Evolutionary conservation across 2,888 invertebrate genomes (phyloP).

Genomic region (Aproaerema taeniolella): DNA sequence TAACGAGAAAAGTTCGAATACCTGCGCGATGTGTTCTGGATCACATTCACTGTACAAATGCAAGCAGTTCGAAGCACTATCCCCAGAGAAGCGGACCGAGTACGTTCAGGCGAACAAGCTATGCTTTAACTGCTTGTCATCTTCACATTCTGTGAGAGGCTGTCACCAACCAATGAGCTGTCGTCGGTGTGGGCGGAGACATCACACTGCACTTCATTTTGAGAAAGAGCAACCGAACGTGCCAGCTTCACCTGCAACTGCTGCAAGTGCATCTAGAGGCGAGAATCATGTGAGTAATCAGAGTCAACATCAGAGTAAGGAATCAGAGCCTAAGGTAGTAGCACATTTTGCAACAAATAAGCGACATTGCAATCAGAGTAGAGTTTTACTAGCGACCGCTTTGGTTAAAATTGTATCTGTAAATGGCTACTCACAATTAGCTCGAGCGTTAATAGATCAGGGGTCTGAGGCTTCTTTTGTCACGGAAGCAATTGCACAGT

Average conservation of each 20-base stretch:
- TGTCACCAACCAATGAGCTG: slow-evolving; percentile 18
- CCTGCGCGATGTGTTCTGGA: slow-evolving; percentile 13
- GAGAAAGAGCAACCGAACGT: slow-evolving; percentile 9
- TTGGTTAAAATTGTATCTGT: not conserved
- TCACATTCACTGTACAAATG: slow-evolving; percentile 15
- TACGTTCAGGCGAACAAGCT: slow-evolving; percentile 15
- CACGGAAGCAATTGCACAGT: slow-evolving; percentile 20
- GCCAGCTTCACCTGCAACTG: no score
- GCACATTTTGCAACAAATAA: not conserved
- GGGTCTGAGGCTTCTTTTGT: slow-evolving; percentile 24
- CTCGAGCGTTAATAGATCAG: slow-evolving; percentile 20
- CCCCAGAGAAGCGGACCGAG: slow-evolving; percentile 11
- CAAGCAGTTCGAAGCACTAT: slow-evolving; percentile 13
- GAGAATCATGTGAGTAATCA: not conserved
- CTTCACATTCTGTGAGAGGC: slow-evolving; percentile 9
- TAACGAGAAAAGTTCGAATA: not conserved
- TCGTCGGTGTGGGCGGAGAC: slow-evolving; percentile 18
- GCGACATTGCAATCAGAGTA: not conserved
- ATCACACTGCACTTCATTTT: slow-evolving; percentile 21
- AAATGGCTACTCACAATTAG: slow-evolving; percentile 7
- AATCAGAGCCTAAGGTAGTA: not conserved
- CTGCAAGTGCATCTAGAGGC: not conserved
- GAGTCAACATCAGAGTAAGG: not conserved
- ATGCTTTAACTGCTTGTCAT: slow-evolving; percentile 17
- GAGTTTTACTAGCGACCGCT: slow-evolving; percentile 12